Evolutionary conservation across 2,888 invertebrate species (phyloP).

Genomic region (Mimachlamys varia): DNA sequence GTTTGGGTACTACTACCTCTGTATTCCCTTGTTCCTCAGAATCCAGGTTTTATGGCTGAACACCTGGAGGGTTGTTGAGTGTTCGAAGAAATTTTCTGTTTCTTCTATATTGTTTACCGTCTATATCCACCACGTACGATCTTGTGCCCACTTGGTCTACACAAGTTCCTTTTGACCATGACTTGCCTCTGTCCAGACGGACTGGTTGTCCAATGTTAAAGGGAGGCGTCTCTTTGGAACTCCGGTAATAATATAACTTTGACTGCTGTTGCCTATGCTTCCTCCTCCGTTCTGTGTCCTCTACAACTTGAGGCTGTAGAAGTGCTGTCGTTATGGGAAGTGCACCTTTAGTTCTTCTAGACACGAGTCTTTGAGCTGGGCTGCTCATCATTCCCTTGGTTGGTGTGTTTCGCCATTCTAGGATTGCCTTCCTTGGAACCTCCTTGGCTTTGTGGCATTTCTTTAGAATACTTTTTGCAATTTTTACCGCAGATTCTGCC

Average conservation of each 20-base stretch:
- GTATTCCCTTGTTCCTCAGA: too few species aligned
- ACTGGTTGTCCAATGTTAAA: slow-evolving; percentile 38
- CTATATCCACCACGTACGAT: background rate
- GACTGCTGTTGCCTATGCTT: slow-evolving; percentile 18
- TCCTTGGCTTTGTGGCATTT: slow-evolving; percentile 14
- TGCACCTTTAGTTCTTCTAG: background rate
- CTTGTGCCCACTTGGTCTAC: background rate
- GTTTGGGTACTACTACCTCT: too few species aligned
- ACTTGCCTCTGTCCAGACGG: slow-evolving; percentile 36
- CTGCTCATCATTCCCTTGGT: slow-evolving; percentile 38
- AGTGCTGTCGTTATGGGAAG: background rate
- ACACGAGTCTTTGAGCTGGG: too few species aligned
- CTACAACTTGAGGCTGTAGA: background rate
- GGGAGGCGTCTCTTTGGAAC: background rate
- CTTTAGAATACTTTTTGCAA: slow-evolving; percentile 39
- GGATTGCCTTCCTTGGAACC: slow-evolving; percentile 36
- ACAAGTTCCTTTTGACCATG: background rate
- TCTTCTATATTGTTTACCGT: background rate
- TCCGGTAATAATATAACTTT: background rate
- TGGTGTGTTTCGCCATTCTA: slow-evolving; percentile 47
- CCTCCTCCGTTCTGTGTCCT: background rate
- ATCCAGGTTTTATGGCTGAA: too few species aligned
- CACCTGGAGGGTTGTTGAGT: too few species aligned
- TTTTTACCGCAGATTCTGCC: too few species aligned
- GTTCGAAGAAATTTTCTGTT: background rate